Evolutionary conservation across 2,888 invertebrate species (phyloP), one percentile per base, ranked within the genome.

Genomic region (Hyppa rectilinea): DNA sequence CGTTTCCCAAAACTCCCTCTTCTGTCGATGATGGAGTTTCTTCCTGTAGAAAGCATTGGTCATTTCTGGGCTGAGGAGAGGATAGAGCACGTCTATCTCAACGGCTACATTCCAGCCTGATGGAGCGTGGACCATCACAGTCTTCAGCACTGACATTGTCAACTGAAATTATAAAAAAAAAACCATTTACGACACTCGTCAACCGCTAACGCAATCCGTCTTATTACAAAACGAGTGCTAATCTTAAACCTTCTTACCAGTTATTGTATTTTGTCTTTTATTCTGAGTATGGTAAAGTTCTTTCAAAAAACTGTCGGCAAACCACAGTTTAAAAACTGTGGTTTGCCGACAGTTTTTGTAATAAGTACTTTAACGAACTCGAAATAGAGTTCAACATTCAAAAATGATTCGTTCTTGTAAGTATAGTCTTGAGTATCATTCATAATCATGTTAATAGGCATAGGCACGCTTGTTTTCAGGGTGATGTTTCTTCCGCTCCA

Each of bases 41-140:
- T 87, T 90, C 31, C 91, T 88, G 50, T 85, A 89, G 36, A 87
- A 85, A 31, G 87, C 87, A 67, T 86, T 91, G 1, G 93, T 92
- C 75, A 93, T 87, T 71, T 92, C 92, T 4, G 92, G 91, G 66
- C 94, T 94, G 0, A 96, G 96, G 14, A 96, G 83, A 0, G 95
- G 95, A 81, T 96, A 97, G 20, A 96, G 92, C 2, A 97, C 94
- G 71, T 97, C 97, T 49, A 96, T 95, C 88, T 97, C 97, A 47
- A 96, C 85, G 0, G 95, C 93, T 0, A 96, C 87, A 75, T 97
- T 97, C 96, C 96, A 96, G 3, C 96, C 96, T 17, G 94, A 92
- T 0, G 97, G 97, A 10, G 96, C 95, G 59, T 94, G 93, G 0
- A 96, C 88, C 90, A 96, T 93, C 52, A 97, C 91, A 0, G 97